phyloP scores from a whole-genome alignment of 2,888 invertebrate genomes.

The Brassicogethes aeneus region DNA sequence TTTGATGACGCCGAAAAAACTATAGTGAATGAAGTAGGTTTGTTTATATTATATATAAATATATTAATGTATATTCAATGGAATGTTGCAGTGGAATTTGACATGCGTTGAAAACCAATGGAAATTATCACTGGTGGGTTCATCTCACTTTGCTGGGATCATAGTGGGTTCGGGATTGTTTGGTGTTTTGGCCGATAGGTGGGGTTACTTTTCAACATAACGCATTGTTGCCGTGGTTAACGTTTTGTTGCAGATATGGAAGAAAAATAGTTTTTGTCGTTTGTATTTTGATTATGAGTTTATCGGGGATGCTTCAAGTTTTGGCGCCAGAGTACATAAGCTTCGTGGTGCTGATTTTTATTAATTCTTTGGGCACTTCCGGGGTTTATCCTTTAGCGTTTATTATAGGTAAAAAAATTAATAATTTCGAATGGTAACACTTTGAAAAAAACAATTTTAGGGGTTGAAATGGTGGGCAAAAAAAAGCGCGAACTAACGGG shows the following conservation, averaged over 20 bases:
- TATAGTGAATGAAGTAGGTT: conserved; percentile 48
- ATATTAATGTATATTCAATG: background rate
- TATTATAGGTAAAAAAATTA: conserved; percentile 41
- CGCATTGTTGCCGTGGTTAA: background rate
- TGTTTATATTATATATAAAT: conserved; percentile 1
- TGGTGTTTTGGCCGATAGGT: conserved; percentile 55
- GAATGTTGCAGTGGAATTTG: conserved; percentile 44
- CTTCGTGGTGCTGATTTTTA: conserved; percentile 45
- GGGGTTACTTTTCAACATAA: conserved; percentile 14
- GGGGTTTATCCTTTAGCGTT: conserved; percentile 54
- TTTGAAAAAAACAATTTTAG: conserved; percentile 27
- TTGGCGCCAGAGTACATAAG: conserved; percentile 45
- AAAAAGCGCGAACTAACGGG: conserved; percentile 53
- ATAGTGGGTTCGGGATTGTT: conserved; percentile 51
- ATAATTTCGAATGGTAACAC: conserved; percentile 3
- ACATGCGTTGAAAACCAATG: conserved; percentile 53
- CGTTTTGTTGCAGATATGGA: conserved; percentile 44
- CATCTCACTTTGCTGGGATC: conserved; percentile 54
- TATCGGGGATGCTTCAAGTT: conserved; percentile 48
- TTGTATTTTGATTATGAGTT: conserved; percentile 48
- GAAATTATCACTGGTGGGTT: conserved; percentile 53
- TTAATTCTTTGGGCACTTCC: conserved; percentile 53
- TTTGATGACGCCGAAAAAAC: conserved; percentile 45
- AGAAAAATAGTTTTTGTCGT: conserved; percentile 50
- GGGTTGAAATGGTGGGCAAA: conserved; percentile 57